Conservation (phyloP, 2,888 invertebrate species). For the Agonopterix subpropinquella region DNA sequence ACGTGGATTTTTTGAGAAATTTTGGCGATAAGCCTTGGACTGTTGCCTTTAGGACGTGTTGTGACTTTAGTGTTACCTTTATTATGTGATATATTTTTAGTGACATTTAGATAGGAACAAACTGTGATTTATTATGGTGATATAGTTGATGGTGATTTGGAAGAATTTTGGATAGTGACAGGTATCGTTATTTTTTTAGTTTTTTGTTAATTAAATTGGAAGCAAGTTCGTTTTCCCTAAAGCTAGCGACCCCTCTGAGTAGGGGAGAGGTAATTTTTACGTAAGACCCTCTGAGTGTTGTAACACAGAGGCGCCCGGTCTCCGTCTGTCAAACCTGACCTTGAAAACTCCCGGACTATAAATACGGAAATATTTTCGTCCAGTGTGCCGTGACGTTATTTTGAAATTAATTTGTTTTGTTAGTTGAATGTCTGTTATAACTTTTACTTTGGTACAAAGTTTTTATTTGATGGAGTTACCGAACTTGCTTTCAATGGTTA, state of each 20-base stretch:
- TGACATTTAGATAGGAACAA: slow-evolving; percentile 70
- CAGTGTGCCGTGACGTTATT: slow-evolving; percentile 39
- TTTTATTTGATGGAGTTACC: background rate
- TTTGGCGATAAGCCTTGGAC: slow-evolving; percentile 63
- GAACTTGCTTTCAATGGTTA: background rate
- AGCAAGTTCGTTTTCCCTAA: slow-evolving; percentile 31
- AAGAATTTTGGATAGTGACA: slow-evolving; percentile 60
- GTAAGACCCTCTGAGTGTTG: slow-evolving; percentile 51
- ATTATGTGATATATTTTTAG: slow-evolving; percentile 71
- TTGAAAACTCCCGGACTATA: slow-evolving; percentile 63
- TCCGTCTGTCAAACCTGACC: slow-evolving; percentile 63
- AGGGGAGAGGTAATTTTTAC: slow-evolving; percentile 44
- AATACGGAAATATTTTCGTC: slow-evolving; percentile 70
- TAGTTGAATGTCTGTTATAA: slow-evolving; percentile 1
- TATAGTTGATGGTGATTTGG: slow-evolving; percentile 57
- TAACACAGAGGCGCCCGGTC: slow-evolving; percentile 42
- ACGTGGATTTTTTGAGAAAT: slow-evolving; percentile 66
- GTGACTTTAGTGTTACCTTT: slow-evolving; percentile 71
- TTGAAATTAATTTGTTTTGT: slow-evolving; percentile 41
- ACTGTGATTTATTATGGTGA: slow-evolving; percentile 74
- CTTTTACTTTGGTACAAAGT: background rate
- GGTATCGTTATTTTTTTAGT: slow-evolving; percentile 46
- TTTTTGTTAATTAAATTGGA: slow-evolving; percentile 36
- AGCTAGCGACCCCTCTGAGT: slow-evolving; percentile 17
- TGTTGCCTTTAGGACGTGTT: slow-evolving; percentile 73